Evolutionary conservation across 2,888 invertebrate genomes (phyloP).

Genomic region (Tachystola acroxantha): DNA sequence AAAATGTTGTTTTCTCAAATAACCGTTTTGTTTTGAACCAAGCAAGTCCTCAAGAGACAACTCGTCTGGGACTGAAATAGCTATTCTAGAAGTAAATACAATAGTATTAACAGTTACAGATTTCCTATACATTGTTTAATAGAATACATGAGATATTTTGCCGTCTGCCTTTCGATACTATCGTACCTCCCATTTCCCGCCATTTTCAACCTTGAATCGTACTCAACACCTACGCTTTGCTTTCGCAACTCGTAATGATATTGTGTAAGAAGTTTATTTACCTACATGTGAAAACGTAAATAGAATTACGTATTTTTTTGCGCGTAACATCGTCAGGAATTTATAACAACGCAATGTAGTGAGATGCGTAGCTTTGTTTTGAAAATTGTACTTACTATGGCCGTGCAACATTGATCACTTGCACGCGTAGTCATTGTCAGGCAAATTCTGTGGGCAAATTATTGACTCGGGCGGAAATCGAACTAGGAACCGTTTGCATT

Average conservation of each 20-base stretch:
- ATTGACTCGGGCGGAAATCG: no score
- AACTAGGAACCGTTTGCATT: no score
- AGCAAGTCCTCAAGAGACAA: constrained; percentile 24
- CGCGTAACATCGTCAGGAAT: neutral
- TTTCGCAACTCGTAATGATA: constrained; percentile 28
- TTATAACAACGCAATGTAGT: no score
- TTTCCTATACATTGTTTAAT: constrained; percentile 12
- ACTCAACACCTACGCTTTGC: constrained; percentile 50
- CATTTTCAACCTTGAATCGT: constrained; percentile 58
- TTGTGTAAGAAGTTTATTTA: constrained; percentile 60
- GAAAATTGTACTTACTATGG: no score
- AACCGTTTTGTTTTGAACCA: constrained; percentile 24
- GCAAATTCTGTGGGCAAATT: no score
- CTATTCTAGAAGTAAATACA: constrained; percentile 16
- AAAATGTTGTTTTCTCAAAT: no score
- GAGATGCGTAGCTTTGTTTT: no score
- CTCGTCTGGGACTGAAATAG: constrained; percentile 32
- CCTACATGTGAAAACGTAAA: constrained; percentile 7
- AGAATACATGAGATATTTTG: neutral
- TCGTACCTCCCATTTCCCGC: constrained; percentile 63
- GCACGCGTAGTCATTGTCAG: no score
- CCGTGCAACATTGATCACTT: no score
- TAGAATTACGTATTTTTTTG: constrained; percentile 1
- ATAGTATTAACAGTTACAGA: no score
- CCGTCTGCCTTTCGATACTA: constrained; percentile 33